Evolutionary conservation across 2,888 invertebrate species (phyloP).

Genomic region (Nipponacmea schrenckii): DNA sequence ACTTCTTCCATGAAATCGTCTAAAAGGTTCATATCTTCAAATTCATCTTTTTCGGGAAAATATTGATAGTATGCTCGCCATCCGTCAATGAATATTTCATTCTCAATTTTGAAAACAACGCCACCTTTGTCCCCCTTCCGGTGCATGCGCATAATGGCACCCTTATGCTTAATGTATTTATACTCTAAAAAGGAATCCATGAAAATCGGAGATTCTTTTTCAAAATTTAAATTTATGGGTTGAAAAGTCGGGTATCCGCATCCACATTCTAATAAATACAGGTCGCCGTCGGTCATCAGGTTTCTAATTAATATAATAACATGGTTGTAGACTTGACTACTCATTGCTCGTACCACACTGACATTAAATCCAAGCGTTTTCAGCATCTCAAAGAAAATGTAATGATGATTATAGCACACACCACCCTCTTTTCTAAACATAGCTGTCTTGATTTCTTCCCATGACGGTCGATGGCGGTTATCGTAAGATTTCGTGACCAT

Average conservation of each 20-base stretch:
- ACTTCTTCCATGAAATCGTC: no score
- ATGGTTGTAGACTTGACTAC: conserved; percentile 25
- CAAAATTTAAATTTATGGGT: conserved; percentile 31
- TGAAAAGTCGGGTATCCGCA: conserved; percentile 37
- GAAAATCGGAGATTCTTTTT: conserved; percentile 31
- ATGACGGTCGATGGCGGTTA: conserved; percentile 22
- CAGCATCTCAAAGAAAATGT: conserved; percentile 30
- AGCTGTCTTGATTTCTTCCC: conserved; percentile 28
- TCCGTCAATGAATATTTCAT: no score
- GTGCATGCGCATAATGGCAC: conserved; percentile 33
- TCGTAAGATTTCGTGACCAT: no score
- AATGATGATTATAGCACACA: conserved; percentile 34
- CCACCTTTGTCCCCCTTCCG: conserved; percentile 24
- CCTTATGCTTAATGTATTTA: conserved; percentile 33
- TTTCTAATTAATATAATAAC: conserved; percentile 28
- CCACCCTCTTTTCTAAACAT: conserved; percentile 30
- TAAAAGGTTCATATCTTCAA: no score
- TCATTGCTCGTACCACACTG: conserved; percentile 25
- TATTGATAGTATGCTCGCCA: no score
- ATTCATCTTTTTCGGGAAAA: no score
- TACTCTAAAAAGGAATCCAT: conserved; percentile 36
- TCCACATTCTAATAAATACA: conserved; percentile 30
- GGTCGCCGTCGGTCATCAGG: conserved; percentile 30
- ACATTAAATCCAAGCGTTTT: conserved; percentile 28
- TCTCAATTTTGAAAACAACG: no score